phyloP scores from a whole-genome alignment of 2,888 invertebrate genomes.

The Limnephilus lunatus region DNA sequence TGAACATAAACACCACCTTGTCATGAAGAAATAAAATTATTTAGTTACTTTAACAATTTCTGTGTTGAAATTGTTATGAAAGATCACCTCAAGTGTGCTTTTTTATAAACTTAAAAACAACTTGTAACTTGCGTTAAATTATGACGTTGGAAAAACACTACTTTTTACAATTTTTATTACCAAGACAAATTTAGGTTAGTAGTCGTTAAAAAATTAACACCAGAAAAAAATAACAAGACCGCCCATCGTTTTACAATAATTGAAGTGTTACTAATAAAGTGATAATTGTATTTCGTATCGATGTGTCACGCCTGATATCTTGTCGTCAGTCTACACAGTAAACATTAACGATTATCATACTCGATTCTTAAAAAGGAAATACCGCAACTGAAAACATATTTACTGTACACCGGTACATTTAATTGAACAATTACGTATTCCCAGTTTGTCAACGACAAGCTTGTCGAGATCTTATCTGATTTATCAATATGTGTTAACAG shows the following conservation, averaged over 20 bases:
- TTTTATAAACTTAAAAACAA: too few species aligned
- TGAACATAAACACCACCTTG: too few species aligned
- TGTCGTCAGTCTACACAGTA: not conserved
- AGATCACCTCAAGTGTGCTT: too few species aligned
- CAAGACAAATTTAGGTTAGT: not conserved
- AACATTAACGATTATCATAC: not conserved
- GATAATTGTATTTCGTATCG: not conserved
- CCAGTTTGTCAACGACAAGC: not conserved
- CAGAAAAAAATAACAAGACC: not conserved
- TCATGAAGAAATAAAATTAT: too few species aligned
- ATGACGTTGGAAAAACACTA: not conserved
- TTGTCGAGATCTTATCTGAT: not conserved
- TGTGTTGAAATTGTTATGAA: too few species aligned
- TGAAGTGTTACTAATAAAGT: not conserved
- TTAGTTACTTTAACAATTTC: too few species aligned
- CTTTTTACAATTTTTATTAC: not conserved
- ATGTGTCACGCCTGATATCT: not conserved
- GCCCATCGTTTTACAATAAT: not conserved
- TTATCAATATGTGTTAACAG: not conserved
- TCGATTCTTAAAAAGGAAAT: constrained; percentile 3
- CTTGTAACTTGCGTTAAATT: too few species aligned
- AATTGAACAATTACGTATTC: not conserved
- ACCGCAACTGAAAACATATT: not conserved
- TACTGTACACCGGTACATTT: constrained; percentile 11
- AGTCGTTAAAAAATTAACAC: not conserved